phyloP scores from a whole-genome alignment of 2,888 invertebrate species.

The Siphlonurus alternatus region DNA sequence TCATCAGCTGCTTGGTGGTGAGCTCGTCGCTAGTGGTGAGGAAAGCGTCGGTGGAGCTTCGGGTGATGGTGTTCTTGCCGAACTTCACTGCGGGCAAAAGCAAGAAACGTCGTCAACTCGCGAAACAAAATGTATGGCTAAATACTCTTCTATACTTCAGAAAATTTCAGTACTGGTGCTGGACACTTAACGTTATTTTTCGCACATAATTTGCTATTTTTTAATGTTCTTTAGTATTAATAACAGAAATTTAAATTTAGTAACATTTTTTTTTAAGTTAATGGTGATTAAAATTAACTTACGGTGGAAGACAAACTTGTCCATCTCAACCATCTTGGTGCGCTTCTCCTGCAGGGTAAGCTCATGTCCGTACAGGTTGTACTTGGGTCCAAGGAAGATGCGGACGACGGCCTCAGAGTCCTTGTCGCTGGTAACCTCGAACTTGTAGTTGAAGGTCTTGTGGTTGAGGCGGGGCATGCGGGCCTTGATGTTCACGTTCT shows the following conservation, averaged over 20 bases:
- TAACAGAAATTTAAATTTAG: too few species aligned
- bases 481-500: constrained; percentile 29
- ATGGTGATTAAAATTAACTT: constrained; percentile 17
- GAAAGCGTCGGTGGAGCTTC: constrained; percentile 41
- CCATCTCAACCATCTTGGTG: constrained; percentile 44
- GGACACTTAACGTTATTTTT: too few species aligned
- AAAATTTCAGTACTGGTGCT: too few species aligned
- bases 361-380: constrained; percentile 35
- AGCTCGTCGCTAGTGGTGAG: constrained; percentile 23
- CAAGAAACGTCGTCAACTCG: neutral
- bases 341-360: constrained; percentile 42
- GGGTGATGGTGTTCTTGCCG: constrained; percentile 48
- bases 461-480: constrained; percentile 52
- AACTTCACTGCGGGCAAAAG: constrained; percentile 26
- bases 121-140: neutral
- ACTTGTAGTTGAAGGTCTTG: constrained; percentile 39
- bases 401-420: constrained; percentile 41
- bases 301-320: constrained; percentile 39
- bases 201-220: too few species aligned
- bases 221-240: too few species aligned
- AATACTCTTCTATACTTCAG: too few species aligned
- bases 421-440: constrained; percentile 39
- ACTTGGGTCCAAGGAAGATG: constrained; percentile 51
- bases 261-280: too few species aligned
- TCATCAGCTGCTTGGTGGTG: constrained; percentile 43